phyloP scores from a whole-genome alignment of 2,888 invertebrate species.

The Tetrapedia diversipes region DNA sequence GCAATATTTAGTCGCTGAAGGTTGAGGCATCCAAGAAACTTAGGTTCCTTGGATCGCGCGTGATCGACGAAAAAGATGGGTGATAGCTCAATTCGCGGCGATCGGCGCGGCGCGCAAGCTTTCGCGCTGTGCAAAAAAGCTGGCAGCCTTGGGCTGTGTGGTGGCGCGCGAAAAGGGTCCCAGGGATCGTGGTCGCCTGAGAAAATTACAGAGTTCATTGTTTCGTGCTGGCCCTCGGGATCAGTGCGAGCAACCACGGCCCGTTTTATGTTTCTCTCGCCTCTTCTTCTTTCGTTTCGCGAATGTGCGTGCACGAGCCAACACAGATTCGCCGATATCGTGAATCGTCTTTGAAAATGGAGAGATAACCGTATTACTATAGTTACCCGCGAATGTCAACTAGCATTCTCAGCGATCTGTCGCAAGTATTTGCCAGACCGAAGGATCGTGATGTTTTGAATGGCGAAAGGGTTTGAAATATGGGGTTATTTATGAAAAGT shows the following conservation, averaged over 20 bases:
- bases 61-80: slow-evolving; percentile 35
- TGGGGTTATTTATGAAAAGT: too few relatives aligned
- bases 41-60: neutral
- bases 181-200: slow-evolving; percentile 61
- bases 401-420: neutral
- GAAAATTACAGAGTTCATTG: slow-evolving; percentile 73
- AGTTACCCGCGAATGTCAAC: neutral
- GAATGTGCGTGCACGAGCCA: slow-evolving; percentile 53
- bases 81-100: slow-evolving; percentile 65
- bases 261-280: slow-evolving; percentile 54
- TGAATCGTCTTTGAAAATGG: slow-evolving; percentile 15
- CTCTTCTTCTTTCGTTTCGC: slow-evolving; percentile 49
- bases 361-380: neutral
- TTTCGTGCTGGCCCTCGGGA: slow-evolving; percentile 62
- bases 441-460: too few relatives aligned
- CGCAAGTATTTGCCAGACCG: neutral
- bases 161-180: slow-evolving; percentile 68
- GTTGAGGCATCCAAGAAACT: neutral
- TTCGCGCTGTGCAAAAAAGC: slow-evolving; percentile 51
- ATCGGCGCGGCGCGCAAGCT: slow-evolving; percentile 53
- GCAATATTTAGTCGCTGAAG: too few relatives aligned
- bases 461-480: too few relatives aligned
- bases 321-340: slow-evolving; percentile 49
- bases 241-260: slow-evolving; percentile 42
- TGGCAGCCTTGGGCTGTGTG: slow-evolving; percentile 64